phyloP scores from a whole-genome alignment of 2,888 invertebrate species.

The Gastrophysa polygoni region DNA sequence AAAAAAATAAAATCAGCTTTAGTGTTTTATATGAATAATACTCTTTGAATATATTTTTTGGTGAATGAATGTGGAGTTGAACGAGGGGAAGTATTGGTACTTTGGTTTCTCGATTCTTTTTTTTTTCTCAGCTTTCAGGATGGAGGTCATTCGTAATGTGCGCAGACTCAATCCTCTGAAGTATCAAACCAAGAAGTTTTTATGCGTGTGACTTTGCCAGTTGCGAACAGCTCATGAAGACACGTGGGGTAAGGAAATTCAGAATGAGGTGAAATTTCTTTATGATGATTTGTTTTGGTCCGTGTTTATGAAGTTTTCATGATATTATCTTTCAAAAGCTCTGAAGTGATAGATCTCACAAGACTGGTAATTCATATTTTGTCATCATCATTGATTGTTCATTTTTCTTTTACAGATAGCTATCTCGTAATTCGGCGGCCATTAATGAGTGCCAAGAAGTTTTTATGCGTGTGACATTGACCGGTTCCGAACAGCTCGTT shows the following conservation, averaged over 20 bases:
- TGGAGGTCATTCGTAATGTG: slow-evolving; percentile 77
- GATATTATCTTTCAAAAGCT: slow-evolving; percentile 42
- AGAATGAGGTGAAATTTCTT: no score
- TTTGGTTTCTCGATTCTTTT: no score
- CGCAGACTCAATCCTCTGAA: slow-evolving; percentile 94
- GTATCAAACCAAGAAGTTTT: slow-evolving; percentile 83
- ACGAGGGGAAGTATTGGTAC: no score
- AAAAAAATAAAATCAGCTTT: slow-evolving; percentile 33
- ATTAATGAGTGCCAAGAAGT: slow-evolving; percentile 68
- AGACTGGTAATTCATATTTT: not conserved
- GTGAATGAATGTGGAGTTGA: no score
- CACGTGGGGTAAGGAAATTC: slow-evolving; percentile 74
- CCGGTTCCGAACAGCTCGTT: slow-evolving; percentile 72
- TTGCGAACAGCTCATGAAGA: slow-evolving; percentile 72
- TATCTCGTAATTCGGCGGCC: slow-evolving; percentile 57
- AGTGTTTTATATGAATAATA: no score
- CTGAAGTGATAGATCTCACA: slow-evolving; percentile 27
- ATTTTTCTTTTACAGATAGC: slow-evolving; percentile 38
- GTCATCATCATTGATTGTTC: not conserved
- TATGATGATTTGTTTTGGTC: slow-evolving; percentile 33
- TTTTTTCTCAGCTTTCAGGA: slow-evolving; percentile 61
- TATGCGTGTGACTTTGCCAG: slow-evolving; percentile 83
- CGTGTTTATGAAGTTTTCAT: slow-evolving; percentile 52
- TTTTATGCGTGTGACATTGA: slow-evolving; percentile 85
- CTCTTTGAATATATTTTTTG: no score